Evolutionary conservation across 2,797 vertebrate species (phyloP).

Genomic region (Eospalax fontanierii): DNA sequence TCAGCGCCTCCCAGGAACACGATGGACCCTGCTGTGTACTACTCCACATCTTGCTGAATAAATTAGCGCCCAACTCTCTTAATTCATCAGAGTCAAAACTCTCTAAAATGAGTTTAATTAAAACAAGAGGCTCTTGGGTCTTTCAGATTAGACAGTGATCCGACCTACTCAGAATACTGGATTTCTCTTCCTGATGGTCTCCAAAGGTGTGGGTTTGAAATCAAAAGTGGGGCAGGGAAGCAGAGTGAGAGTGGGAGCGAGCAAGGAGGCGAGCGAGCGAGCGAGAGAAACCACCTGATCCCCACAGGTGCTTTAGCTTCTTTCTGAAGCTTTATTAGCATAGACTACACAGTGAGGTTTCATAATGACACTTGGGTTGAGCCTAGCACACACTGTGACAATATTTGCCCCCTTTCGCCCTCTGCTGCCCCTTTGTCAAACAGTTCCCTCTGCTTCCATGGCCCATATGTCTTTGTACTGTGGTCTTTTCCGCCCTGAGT

Average conservation of each 20-base stretch:
- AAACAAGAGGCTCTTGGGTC: conserved; percentile 66
- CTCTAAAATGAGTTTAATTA: conserved; percentile 59
- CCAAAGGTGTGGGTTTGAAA: neutral
- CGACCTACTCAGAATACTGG: neutral
- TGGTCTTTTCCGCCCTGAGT: neutral
- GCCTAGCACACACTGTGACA: neutral
- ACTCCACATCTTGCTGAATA: neutral
- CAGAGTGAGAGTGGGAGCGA: neutral
- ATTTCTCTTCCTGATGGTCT: neutral
- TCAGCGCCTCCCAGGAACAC: rapidly evolving
- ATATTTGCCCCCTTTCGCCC: neutral
- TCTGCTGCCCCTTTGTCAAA: neutral
- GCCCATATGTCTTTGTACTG: neutral
- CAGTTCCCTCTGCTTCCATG: neutral
- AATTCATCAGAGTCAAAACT: neutral
- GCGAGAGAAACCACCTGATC: neutral
- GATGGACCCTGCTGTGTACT: rapidly evolving
- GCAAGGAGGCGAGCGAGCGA: no score
- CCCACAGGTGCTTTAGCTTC: neutral
- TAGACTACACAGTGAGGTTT: neutral
- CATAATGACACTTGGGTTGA: neutral
- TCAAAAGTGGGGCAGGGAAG: neutral
- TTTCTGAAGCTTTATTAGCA: neutral
- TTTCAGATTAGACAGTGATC: conserved; percentile 1
- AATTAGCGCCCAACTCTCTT: neutral